phyloP scores from a whole-genome alignment of 2,113 vertebrate genomes.

The Corythornis vintsioides region DNA sequence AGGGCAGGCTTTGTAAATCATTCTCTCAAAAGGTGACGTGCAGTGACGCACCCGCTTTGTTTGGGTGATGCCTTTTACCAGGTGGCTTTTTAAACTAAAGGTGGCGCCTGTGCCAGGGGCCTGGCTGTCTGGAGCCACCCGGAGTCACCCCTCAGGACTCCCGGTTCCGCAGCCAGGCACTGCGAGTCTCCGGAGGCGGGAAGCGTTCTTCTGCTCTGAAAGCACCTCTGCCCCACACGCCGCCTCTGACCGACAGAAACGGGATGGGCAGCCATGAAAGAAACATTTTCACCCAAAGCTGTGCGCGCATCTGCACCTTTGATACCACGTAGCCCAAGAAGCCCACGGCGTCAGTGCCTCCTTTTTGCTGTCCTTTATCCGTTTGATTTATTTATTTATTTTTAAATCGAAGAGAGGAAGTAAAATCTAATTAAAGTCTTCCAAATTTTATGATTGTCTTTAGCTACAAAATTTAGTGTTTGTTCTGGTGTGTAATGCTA shows the following conservation, averaged over 20 bases:
- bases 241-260: rapidly evolving
- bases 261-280: background rate
- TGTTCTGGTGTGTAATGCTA: background rate
- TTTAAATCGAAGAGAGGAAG: background rate
- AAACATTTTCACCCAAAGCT: rapidly evolving
- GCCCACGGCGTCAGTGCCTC: rapidly evolving
- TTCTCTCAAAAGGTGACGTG: background rate
- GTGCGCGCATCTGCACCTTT: background rate
- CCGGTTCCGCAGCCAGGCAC: rapidly evolving
- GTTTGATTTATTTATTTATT: rapidly evolving
- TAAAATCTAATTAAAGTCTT: too few relatives aligned
- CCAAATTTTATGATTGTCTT: background rate
- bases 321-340: rapidly evolving
- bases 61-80: background rate
- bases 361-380: rapidly evolving
- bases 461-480: background rate
- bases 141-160: rapidly evolving
- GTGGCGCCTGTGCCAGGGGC: background rate
- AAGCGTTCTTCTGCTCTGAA: rapidly evolving
- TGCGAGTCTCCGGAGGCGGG: background rate
- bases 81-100: background rate
- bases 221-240: background rate
- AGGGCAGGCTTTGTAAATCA: rapidly evolving
- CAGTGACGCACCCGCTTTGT: background rate
- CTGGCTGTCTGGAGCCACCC: rapidly evolving